Percentiles rank a stretch among this genome's conserved stretches.
Evolutionary conservation across 2,797 vertebrate genomes (phyloP).

Genomic region (Eleutherodactylus coqui): DNA sequence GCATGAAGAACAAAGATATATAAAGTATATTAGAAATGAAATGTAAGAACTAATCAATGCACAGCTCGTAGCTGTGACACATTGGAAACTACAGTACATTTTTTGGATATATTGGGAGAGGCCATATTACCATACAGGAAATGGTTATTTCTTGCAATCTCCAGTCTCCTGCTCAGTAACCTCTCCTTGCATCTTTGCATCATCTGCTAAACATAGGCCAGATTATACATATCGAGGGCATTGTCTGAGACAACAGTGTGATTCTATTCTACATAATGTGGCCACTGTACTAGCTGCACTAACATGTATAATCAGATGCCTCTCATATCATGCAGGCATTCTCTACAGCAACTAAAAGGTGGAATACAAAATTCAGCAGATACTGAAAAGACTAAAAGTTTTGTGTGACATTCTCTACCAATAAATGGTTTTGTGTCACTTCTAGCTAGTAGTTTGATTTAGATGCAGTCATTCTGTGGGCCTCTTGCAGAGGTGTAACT

Average conservation of each 20-base stretch:
- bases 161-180: constrained; percentile 3
- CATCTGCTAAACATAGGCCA: constrained; percentile 53
- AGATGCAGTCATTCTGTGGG: neutral
- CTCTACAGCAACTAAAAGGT: neutral
- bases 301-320: constrained; percentile 28
- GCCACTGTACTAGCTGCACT: constrained; percentile 45
- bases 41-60: neutral
- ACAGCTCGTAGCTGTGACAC: neutral
- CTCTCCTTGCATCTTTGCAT: constrained; percentile 29
- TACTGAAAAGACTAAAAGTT: neutral
- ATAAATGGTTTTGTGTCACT: constrained; percentile 20
- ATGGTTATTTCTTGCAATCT: constrained; percentile 25
- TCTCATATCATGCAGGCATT: constrained; percentile 13
- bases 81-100: neutral
- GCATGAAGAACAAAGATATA: neutral
- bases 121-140: neutral
- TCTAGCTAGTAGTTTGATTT: neutral
- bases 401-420: neutral
- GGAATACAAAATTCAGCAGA: neutral
- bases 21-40: neutral
- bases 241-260: constrained; percentile 48
- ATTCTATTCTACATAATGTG: constrained; percentile 45
- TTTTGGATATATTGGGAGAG: neutral
- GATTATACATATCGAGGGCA: constrained; percentile 49
- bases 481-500: neutral